These are phyloP conservation scores for Cryptocephalus primarius DNA, from an alignment of 2,888 invertebrate species.

Conservation along the genomic window DNA sequence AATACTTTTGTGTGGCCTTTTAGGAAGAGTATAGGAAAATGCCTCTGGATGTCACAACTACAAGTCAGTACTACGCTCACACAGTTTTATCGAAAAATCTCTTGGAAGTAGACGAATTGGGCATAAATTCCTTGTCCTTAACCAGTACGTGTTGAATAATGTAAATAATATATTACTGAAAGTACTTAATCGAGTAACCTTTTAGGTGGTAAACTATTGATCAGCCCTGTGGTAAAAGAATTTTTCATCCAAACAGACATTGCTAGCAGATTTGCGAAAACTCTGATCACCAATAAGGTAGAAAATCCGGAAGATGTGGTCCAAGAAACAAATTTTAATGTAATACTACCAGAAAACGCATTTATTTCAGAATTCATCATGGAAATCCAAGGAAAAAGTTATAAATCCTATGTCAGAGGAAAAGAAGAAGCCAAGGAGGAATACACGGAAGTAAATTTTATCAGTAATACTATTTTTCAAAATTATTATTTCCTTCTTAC, in stretches of 20 bases:
- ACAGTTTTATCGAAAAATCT: too few relatives aligned
- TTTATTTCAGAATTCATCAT: slow-evolving; percentile 33
- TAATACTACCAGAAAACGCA: slow-evolving; percentile 51
- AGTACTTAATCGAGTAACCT: too few relatives aligned
- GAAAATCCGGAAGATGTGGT: slow-evolving; percentile 44
- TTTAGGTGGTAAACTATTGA: too few relatives aligned
- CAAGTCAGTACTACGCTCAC: too few relatives aligned
- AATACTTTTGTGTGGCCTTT: too few relatives aligned
- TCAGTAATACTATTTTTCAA: not conserved
- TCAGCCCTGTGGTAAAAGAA: too few relatives aligned
- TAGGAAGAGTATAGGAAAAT: too few relatives aligned
- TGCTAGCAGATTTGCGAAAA: slow-evolving; percentile 49
- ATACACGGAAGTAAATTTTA: slow-evolving; percentile 34
- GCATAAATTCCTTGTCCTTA: too few relatives aligned
- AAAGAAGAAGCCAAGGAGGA: slow-evolving; percentile 47
- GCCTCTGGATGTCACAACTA: too few relatives aligned
- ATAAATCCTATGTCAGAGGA: slow-evolving; percentile 47
- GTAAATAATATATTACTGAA: too few relatives aligned
- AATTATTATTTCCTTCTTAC: not conserved
- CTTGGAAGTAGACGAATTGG: too few relatives aligned
- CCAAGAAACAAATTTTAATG: slow-evolving; percentile 47
- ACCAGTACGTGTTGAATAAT: too few relatives aligned
- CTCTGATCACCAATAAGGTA: slow-evolving; percentile 46
- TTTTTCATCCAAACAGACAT: slow-evolving; percentile 33
- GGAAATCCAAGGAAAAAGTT: slow-evolving; percentile 44